Base-by-base conservation (phyloP, 2,113 vertebrate genomes). In the Pelodiscus sinensis region DNA sequence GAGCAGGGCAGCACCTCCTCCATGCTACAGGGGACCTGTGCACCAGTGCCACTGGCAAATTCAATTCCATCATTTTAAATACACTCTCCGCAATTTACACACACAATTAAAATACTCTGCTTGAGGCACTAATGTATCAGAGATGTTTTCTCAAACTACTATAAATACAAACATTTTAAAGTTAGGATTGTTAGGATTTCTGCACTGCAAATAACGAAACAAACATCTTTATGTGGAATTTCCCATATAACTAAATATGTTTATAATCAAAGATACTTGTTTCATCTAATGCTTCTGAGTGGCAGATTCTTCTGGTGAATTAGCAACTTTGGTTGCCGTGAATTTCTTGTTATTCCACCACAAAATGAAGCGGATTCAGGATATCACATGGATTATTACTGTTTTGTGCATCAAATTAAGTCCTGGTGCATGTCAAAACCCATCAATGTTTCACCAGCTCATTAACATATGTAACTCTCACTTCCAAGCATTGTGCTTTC, bases 1-100 rank as follows among this genome's bases (percentile, higher is more conserved):
- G 97, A 97, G 91, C 96, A 96, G 80, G 96, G 92, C 87, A 97
- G 95, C 89, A 96, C 94, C 92, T 97, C 90, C 91, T 95, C 52
- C 29, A 85, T 93, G 93, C 87, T 95, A 65, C 88, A 83, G 88
- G 86, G 95, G 92, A 97, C 85, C 95, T 89, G 83, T 90, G 94
- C 93, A 94, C 92, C 92, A 92, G 52, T 96, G 86, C 11, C 95
- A 91, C 81, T 78, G 82, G 90, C 55, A 95, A 92, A 94, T 58
- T 55, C 35, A n/a, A 78, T 84, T 92, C 90, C 71, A 90, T 90
- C 84, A 81, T 81, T 91, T 90, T 82, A 94, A 95, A 94, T 92
- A 84, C 27, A 87, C 51, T 55, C 82, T 50, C 82, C 62, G 35
- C 85, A 62, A 71, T 54, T 84, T 58, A 94, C 88, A 44, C 60